Conservation (phyloP, 2,888 invertebrate genomes). For the Drosophila paramelanica region DNA sequence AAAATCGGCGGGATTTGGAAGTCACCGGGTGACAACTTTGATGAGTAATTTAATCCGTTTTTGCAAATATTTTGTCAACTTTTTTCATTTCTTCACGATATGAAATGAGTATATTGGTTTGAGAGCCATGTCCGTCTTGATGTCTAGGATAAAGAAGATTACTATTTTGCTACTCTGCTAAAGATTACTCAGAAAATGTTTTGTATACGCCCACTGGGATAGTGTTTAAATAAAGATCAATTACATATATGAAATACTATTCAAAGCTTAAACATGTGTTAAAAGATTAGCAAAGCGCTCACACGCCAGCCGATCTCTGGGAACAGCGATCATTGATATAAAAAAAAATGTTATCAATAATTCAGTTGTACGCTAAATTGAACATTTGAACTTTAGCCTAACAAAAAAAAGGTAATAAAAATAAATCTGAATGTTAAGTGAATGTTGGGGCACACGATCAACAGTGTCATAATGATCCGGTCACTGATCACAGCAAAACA, state of each 20-base stretch:
- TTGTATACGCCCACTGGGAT: no score
- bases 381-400: neutral
- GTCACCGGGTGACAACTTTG: conserved; percentile 22
- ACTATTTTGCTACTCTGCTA: no score
- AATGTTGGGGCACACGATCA: neutral
- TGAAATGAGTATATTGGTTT: no score
- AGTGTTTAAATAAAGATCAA: neutral
- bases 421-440: neutral
- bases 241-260: neutral
- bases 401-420: no score
- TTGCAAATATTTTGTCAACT: no score
- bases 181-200: no score
- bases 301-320: neutral
- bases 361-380: neutral
- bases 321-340: neutral
- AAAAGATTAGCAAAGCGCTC: neutral
- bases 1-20: conserved; percentile 29
- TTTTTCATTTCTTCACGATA: no score
- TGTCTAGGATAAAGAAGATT: no score
- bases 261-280: neutral
- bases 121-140: no score
- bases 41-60: conserved; percentile 31
- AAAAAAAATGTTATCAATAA: neutral
- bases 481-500: neutral
- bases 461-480: neutral